These are phyloP conservation scores for Neotoxoptera formosana DNA, from an alignment of 1,140 invertebrate species.

Conservation along the genomic window DNA sequence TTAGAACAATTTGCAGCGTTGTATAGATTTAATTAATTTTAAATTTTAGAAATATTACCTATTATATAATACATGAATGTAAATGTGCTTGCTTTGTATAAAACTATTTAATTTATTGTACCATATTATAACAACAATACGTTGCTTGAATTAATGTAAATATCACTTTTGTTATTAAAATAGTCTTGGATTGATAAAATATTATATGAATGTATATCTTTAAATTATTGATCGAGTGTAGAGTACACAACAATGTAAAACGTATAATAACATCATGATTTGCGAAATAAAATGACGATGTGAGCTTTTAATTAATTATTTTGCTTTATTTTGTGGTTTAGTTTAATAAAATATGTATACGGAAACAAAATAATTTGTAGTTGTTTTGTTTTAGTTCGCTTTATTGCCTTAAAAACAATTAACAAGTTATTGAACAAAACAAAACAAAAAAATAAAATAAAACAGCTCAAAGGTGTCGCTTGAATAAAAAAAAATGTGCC, in stretches of 20 bases:
- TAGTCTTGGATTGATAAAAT: background rate
- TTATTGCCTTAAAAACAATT: background rate
- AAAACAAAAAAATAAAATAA: slow-evolving; percentile 2
- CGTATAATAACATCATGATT: background rate
- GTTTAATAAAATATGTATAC: slow-evolving; percentile 13
- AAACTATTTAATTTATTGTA: slow-evolving; percentile 17
- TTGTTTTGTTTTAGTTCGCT: background rate
- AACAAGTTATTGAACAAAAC: background rate
- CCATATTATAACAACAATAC: background rate
- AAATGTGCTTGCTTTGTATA: slow-evolving; percentile 15
- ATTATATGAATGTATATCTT: background rate
- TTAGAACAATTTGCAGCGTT: background rate
- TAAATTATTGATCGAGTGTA: background rate
- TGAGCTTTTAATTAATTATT: slow-evolving; percentile 14
- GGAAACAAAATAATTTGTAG: background rate
- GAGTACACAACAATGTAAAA: background rate
- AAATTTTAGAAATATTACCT: slow-evolving; percentile 6
- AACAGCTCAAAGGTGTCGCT: background rate
- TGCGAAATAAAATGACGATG: background rate
- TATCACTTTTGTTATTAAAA: slow-evolving; percentile 26
- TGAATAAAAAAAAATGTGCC: background rate
- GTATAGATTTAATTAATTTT: slow-evolving; percentile 2
- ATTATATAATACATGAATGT: background rate
- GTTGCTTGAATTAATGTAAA: background rate
- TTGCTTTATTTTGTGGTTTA: slow-evolving; percentile 24